Evolutionary conservation across 2,113 vertebrate species (phyloP), one percentile per base, ranked within the genome.

Genomic region (Phaethon lepturus): DNA sequence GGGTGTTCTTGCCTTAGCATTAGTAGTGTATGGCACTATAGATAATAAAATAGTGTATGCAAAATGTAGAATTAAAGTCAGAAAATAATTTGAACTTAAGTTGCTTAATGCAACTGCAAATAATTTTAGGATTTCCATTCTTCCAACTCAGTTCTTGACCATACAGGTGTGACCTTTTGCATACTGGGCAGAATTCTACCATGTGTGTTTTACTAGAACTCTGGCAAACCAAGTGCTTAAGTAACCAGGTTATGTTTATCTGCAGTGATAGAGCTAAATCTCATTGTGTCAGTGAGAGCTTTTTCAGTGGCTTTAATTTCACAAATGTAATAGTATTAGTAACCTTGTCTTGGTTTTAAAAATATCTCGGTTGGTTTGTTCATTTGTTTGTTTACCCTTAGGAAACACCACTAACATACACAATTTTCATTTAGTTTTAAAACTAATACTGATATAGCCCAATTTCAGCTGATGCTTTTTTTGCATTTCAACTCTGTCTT

Each of bases 111-210:
- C 50, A 78, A 24, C 40, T 83, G 55, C 49, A 86, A 44, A 50
- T 56, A 60, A 69, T 66, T 44, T 60, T 40, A 42, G 7, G 44
- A 18, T 69, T 94, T 68, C 40, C 12, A 9, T 52, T 72, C 26
- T 86, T 47, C 45, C 60, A 55, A 11, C 40, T 49, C 16, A 2
- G 25, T 55, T 82, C 50, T 47, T 0, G 0, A 18, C 66, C 0
- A 0, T 29, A n/a, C n/a, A 29, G 50, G 20, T 75, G 13, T 52
- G 72, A 71, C 72, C 81, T 87, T 83, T 94, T 22, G n/a, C 89
- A 64, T 16, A 75, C 45, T 82, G 62, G 92, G 72, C 86, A 90
- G 56, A 52, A 22, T 16, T 35, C 24, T 76, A 16, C 47, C 2
- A 3, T 79, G 40, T 90, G 40, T 87, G 14, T 83, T 82, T 96